These are phyloP conservation scores for Poecile atricapillus DNA, from an alignment of 2,113 vertebrate genomes.

Conservation along the genomic window DNA sequence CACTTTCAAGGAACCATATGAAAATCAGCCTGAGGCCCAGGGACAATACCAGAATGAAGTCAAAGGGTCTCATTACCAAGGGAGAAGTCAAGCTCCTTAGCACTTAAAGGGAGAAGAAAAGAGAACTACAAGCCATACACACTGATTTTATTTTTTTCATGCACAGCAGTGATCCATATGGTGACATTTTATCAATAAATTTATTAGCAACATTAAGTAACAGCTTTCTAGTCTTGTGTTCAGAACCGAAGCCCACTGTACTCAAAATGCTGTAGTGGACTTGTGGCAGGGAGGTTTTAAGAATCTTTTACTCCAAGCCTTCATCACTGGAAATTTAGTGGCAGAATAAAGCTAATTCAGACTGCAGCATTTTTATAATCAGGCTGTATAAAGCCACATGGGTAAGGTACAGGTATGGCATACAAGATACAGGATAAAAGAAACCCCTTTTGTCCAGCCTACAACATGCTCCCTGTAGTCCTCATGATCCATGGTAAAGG, in stretches of 20 bases:
- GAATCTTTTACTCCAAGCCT: not conserved
- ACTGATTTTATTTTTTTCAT: not conserved
- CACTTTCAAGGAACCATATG: not conserved
- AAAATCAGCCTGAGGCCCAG: not conserved
- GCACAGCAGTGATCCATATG: not conserved
- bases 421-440: not conserved
- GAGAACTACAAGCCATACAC: not conserved
- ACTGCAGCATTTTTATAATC: not conserved
- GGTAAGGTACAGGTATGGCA: not conserved
- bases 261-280: not conserved
- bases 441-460: not conserved
- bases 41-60: not conserved
- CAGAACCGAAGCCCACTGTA: not conserved
- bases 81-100: not conserved
- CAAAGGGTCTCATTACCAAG: not conserved
- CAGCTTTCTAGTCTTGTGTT: not conserved
- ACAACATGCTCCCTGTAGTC: not conserved
- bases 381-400: accelerated
- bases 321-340: not conserved
- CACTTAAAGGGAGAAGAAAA: not conserved
- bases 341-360: not conserved
- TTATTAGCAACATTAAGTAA: not conserved
- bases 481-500: not conserved
- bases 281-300: not conserved
- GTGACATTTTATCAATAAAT: not conserved